Conservation (phyloP, 1,140 invertebrate species). For the Hesperophylax magnus region DNA sequence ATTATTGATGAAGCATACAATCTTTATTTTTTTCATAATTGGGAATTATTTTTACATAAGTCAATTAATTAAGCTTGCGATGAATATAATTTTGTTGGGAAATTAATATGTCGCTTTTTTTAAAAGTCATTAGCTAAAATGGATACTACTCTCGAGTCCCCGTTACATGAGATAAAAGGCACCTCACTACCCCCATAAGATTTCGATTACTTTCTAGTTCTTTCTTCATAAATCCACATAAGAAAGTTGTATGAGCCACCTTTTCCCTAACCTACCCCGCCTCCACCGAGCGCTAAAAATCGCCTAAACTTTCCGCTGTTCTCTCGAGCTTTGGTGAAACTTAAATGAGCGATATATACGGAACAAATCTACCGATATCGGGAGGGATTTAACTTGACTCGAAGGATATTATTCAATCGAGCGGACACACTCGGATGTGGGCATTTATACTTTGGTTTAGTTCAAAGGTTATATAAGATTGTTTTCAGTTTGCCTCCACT, state of each 20-base stretch:
- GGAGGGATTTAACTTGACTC: conserved; percentile 20
- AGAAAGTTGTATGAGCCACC: conserved; percentile 45
- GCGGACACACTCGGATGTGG: not conserved
- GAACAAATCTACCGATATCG: conserved; percentile 52
- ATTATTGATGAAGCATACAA: too few relatives aligned
- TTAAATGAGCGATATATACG: conserved; percentile 56
- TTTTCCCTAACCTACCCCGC: conserved; percentile 24
- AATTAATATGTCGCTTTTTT: not conserved
- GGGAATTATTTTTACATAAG: too few relatives aligned
- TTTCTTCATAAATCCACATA: conserved; percentile 57
- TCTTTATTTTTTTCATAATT: too few relatives aligned
- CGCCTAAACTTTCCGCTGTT: not conserved
- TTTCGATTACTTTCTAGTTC: conserved; percentile 55
- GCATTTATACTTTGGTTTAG: not conserved
- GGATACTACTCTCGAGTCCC: not conserved
- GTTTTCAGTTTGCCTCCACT: too few relatives aligned
- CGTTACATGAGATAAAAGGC: not conserved
- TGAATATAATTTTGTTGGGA: too few relatives aligned
- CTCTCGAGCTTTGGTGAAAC: conserved; percentile 44
- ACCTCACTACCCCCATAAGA: not conserved
- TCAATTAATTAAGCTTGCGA: too few relatives aligned
- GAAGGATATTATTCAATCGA: conserved; percentile 22
- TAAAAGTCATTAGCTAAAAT: not conserved
- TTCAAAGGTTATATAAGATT: too few relatives aligned
- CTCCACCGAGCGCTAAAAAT: conserved; percentile 4